Evolutionary conservation across 2,888 invertebrate species (phyloP), one percentile per base, ranked within the genome.

Genomic region (Eristalis pertinax): DNA sequence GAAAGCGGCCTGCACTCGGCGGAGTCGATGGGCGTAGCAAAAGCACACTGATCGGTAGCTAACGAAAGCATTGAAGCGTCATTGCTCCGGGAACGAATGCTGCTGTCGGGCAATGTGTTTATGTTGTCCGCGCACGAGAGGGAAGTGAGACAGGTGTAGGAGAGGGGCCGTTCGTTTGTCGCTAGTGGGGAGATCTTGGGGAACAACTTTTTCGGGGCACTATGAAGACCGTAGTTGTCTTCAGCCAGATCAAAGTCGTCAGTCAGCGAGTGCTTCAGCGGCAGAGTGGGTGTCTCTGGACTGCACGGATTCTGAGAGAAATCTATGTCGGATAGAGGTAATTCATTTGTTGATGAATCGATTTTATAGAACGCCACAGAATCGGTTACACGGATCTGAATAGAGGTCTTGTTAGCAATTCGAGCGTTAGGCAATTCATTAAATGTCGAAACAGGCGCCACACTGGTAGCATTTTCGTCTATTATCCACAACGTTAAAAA

Each of bases 341-440:
- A 93, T 93, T 96, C 95, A 93, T 95, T 96, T 88, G 95, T 95
- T n/a, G 95, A 94, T 73, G 95, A 95, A 91, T 94, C 94, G 41
- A 92, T 92, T 89, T 92, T 92, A 78, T 90, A 92, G 63, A 92
- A 90, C 13, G 92, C 91, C 75, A 92, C 81, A 29, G 90, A 90
- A 63, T 92, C 91, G 19, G 91, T 91, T 68, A 92, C 90, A 2
- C 92, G 92, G 60, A 92, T 91, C 89, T 91, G 91, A 58, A 91
- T 89, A n/a, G 89, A 85, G 76, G 79, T 85, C 41, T 81, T 73
- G 67, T 88, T 88, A 89, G 76, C 84, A 19, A 75, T 73, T 56
- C 89, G 89, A 24, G 89, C 84, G 62, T 84, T 89, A 73, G 84
- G 77, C 78, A 91, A 89, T 87, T 91, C 90, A 63, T 84, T 89